Percentiles rank a stretch among this genome's conserved stretches.
Conservation (phyloP, 2,113 vertebrate genomes). For the Bufo bufo region DNA sequence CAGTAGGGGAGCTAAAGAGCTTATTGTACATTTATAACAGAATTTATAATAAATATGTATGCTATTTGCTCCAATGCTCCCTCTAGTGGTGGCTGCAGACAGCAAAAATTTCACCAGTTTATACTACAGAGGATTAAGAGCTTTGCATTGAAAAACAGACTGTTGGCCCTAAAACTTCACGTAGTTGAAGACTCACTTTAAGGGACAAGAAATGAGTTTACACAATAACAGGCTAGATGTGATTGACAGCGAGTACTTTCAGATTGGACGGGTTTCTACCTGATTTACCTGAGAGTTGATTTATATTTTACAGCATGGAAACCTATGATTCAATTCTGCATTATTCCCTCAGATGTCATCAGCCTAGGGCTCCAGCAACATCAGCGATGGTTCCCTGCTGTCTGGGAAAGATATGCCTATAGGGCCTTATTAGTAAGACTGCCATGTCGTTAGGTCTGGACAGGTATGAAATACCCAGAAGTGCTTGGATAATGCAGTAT, state of each 20-base stretch:
- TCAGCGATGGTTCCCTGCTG: neutral
- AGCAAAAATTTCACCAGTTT: too few relatives aligned
- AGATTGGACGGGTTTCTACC: neutral
- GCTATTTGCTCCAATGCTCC: too few relatives aligned
- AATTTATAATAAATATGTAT: too few relatives aligned
- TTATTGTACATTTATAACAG: too few relatives aligned
- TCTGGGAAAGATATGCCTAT: neutral
- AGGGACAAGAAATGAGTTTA: neutral
- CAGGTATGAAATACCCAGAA: neutral
- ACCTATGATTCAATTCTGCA: neutral
- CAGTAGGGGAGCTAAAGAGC: too few relatives aligned
- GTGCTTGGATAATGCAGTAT: neutral
- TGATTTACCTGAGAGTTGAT: neutral
- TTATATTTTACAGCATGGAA: neutral
- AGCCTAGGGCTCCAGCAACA: neutral
- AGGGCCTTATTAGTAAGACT: conserved; percentile 1
- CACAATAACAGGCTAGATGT: neutral
- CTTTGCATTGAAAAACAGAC: too few relatives aligned
- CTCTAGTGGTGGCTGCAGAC: too few relatives aligned
- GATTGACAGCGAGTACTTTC: neutral
- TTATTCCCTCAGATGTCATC: neutral
- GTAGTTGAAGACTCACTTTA: too few relatives aligned
- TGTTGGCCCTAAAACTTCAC: too few relatives aligned
- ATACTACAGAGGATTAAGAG: too few relatives aligned
- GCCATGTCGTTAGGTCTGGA: neutral